Percentiles rank a stretch among this genome's conserved stretches.
phyloP scores from a whole-genome alignment of 2,113 vertebrate species.

The Trogon surrucura region DNA sequence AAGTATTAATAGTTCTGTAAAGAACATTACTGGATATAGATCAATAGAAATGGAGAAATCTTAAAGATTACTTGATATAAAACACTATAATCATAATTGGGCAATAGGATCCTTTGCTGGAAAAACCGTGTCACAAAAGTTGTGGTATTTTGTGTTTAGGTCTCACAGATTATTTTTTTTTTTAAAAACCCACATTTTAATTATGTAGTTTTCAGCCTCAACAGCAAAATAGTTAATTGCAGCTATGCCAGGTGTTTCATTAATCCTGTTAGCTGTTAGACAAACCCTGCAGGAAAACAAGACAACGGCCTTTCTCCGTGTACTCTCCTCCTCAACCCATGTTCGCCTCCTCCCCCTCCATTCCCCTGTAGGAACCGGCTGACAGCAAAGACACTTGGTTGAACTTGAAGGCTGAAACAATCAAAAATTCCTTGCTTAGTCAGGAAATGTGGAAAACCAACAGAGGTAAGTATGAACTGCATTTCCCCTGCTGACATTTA shows the following conservation, averaged over 20 bases:
- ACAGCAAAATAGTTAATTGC: conserved; percentile 72
- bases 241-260: conserved; percentile 72
- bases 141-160: not conserved
- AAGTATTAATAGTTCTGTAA: not conserved
- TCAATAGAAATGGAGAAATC: not conserved
- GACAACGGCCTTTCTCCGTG: conserved; percentile 3
- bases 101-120: not conserved
- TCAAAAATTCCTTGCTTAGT: conserved; percentile 13
- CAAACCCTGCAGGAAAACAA: conserved; percentile 64
- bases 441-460: not conserved
- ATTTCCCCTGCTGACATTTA: not conserved
- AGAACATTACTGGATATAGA: not conserved
- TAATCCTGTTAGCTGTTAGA: conserved; percentile 70
- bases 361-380: conserved; percentile 1
- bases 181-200: not conserved
- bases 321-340: not conserved
- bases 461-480: not conserved
- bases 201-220: conserved; percentile 62
- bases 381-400: not conserved
- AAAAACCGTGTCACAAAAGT: not conserved
- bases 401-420: not conserved
- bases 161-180: not conserved
- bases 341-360: not conserved
- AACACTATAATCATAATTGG: not conserved
- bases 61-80: not conserved